phyloP scores from a whole-genome alignment of 2,797 vertebrate genomes.

The Onychomys arenicola region DNA sequence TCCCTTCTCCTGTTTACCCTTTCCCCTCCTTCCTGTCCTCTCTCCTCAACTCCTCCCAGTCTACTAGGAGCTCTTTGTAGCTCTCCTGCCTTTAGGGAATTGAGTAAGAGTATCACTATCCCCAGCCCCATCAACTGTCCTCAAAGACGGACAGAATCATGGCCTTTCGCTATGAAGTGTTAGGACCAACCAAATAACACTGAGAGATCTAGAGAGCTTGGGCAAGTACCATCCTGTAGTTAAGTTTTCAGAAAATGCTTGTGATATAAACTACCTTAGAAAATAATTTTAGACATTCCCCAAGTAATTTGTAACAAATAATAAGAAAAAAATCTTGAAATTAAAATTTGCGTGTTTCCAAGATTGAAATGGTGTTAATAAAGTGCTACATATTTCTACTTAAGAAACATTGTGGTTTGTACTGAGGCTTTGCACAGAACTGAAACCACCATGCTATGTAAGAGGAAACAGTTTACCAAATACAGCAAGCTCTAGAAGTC shows the following conservation, averaged over 20 bases:
- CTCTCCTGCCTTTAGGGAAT: background rate
- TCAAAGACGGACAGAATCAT: background rate
- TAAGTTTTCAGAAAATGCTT: slow-evolving; percentile 45
- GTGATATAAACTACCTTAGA: background rate
- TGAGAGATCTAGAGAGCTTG: background rate
- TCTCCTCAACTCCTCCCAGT: background rate
- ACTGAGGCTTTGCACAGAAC: slow-evolving; percentile 62
- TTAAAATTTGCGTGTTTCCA: slow-evolving; percentile 49
- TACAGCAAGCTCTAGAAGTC: slow-evolving; percentile 62
- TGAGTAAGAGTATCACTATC: background rate
- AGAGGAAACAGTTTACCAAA: slow-evolving; percentile 67
- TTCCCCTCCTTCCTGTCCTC: background rate
- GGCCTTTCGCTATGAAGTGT: background rate
- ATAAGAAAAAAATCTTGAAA: slow-evolving; percentile 7
- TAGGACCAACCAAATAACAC: background rate
- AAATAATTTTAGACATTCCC: slow-evolving; percentile 37
- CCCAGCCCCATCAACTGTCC: background rate
- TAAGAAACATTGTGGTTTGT: slow-evolving; percentile 63
- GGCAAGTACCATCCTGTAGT: background rate
- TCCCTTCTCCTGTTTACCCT: no score
- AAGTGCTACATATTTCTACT: slow-evolving; percentile 63
- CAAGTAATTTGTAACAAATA: slow-evolving; percentile 26
- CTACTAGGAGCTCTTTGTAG: background rate
- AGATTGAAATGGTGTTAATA: slow-evolving; percentile 68
- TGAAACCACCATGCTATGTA: slow-evolving; percentile 56